Percentiles rank a stretch among this genome's conserved stretches.
phyloP scores from a whole-genome alignment of 2,888 invertebrate genomes.

The Tachina fera region DNA sequence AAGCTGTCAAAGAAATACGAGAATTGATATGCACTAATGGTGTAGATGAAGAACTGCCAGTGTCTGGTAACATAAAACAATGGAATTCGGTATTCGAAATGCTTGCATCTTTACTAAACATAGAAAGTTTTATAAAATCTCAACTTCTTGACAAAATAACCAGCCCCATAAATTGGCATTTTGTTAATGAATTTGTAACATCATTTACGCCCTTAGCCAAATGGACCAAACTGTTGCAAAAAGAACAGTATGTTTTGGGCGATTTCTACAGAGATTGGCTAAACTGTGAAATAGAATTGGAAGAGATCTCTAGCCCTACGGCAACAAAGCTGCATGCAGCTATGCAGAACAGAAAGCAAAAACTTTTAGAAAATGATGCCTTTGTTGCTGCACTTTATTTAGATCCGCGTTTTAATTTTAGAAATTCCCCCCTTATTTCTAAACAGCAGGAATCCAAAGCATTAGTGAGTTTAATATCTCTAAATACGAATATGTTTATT shows the following conservation, averaged over 20 bases:
- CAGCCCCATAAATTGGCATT: constrained; percentile 56
- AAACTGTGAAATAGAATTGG: constrained; percentile 60
- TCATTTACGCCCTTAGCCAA: constrained; percentile 67
- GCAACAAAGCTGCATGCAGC: constrained; percentile 15
- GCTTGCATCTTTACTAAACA: constrained; percentile 27
- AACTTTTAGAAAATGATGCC: constrained; percentile 56
- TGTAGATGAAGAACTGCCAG: constrained; percentile 38
- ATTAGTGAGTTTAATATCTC: constrained; percentile 48
- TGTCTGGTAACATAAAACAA: constrained; percentile 41
- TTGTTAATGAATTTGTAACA: constrained; percentile 64
- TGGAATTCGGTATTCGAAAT: constrained; percentile 64
- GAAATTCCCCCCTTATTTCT: constrained; percentile 63
- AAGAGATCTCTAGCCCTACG: constrained; percentile 33
- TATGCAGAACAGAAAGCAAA: constrained; percentile 41
- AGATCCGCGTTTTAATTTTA: constrained; percentile 71
- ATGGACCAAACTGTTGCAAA: constrained; percentile 59
- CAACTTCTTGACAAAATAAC: neutral
- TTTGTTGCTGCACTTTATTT: constrained; percentile 69
- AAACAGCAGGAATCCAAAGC: constrained; percentile 64
- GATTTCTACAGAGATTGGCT: constrained; percentile 71
- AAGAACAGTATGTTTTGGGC: constrained; percentile 68
- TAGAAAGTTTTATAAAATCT: neutral
- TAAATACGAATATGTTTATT: neutral
- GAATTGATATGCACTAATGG: neutral
- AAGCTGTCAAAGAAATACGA: neutral